These are phyloP conservation scores for Malachius bipustulatus DNA, from an alignment of 2,888 invertebrate species.

Conservation along the genomic window DNA sequence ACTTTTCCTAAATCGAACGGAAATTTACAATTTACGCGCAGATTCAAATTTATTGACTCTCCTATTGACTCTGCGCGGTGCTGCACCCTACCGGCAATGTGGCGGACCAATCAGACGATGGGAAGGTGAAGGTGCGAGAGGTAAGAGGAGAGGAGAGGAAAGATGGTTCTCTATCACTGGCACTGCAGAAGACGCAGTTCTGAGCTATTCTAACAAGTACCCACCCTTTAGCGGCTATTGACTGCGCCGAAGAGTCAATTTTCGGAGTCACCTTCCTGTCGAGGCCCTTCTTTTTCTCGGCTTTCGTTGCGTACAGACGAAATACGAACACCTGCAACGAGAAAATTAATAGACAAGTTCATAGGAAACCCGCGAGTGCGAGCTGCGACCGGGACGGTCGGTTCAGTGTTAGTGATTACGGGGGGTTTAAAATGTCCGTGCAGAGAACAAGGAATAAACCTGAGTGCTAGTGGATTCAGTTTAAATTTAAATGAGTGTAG, in stretches of 20 bases:
- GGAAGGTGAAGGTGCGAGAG: constrained; percentile 21
- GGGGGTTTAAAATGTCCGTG: too few species aligned
- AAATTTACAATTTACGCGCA: constrained; percentile 28
- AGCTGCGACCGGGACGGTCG: background rate
- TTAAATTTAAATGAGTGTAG: too few species aligned
- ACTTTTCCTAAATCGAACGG: too few species aligned
- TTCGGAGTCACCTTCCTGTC: constrained; percentile 36
- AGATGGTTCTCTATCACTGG: constrained; percentile 33
- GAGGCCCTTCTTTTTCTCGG: constrained; percentile 35
- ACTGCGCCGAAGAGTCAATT: constrained; percentile 46
- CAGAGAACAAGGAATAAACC: too few species aligned
- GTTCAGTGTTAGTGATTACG: constrained; percentile 2
- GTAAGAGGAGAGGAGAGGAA: constrained; percentile 27
- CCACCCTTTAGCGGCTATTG: constrained; percentile 60
- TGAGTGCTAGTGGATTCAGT: too few species aligned
- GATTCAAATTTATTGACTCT: constrained; percentile 35
- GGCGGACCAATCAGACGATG: background rate
- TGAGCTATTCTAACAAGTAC: constrained; percentile 25
- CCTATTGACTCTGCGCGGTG: constrained; percentile 32
- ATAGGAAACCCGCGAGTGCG: constrained; percentile 2
- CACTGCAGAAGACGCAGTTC: constrained; percentile 18
- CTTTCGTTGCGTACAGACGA: constrained; percentile 33
- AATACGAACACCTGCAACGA: too few species aligned
- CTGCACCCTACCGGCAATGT: constrained; percentile 28
- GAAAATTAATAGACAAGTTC: constrained; percentile 1